Conservation (phyloP, 1,140 invertebrate genomes). For the Drosophila pseudoananassae region DNA sequence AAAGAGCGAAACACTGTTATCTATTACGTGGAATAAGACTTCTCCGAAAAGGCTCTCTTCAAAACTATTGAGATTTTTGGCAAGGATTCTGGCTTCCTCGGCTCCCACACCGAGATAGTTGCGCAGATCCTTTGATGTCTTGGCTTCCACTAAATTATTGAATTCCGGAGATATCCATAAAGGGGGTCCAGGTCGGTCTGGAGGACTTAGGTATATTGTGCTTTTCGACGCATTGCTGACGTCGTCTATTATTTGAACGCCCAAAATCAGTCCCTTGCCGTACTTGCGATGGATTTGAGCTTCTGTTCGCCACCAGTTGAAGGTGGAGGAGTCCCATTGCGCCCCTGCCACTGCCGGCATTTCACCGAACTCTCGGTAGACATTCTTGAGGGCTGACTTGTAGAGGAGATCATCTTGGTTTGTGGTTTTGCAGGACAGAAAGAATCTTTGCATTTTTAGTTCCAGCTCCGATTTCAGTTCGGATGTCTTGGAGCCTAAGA, state of each 20-base stretch:
- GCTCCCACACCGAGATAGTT: slow-evolving; percentile 30
- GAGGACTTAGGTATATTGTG: slow-evolving; percentile 50
- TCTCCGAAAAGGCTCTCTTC: not conserved
- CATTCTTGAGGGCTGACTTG: slow-evolving; percentile 41
- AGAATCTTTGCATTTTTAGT: slow-evolving; percentile 63
- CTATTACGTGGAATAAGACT: too few relatives aligned
- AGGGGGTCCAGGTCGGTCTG: slow-evolving; percentile 8
- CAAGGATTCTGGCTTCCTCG: slow-evolving; percentile 21
- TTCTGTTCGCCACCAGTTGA: slow-evolving; percentile 65
- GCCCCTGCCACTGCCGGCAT: slow-evolving; percentile 38
- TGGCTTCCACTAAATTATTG: slow-evolving; percentile 11
- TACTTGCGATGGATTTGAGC: slow-evolving; percentile 65
- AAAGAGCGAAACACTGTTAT: slow-evolving; percentile 14
- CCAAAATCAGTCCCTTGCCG: slow-evolving; percentile 57
- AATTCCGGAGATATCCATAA: slow-evolving; percentile 2
- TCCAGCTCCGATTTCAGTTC: slow-evolving; percentile 34
- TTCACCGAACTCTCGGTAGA: slow-evolving; percentile 51
- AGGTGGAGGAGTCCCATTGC: slow-evolving; percentile 45
- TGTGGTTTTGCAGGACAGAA: slow-evolving; percentile 44
- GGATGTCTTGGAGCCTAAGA: slow-evolving; percentile 31
- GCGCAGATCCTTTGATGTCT: slow-evolving; percentile 16
- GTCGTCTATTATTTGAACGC: slow-evolving; percentile 55
- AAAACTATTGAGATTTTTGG: slow-evolving; percentile 29
- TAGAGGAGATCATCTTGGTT: slow-evolving; percentile 48
- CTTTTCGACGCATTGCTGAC: slow-evolving; percentile 48